Evolutionary conservation across 1,140 invertebrate species (phyloP), one percentile per base, ranked within the genome.

Genomic region (Wasmannia auropunctata): DNA sequence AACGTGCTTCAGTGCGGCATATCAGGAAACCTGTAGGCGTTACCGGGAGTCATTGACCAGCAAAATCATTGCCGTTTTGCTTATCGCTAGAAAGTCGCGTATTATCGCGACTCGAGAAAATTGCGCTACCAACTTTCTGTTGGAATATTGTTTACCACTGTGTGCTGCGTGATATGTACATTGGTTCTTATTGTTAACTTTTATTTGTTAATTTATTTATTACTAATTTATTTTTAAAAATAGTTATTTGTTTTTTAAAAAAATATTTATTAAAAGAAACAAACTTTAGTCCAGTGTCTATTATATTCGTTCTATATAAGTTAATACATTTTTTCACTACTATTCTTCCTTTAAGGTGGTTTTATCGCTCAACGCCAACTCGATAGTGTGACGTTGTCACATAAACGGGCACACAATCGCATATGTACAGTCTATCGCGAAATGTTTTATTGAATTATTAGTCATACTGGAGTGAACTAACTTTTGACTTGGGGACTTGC

Each of bases 1-100:
- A 49, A 56, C 37, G 4, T 22, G 28, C n/a, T 22, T 86, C 22
- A n/a, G n/a, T 19, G 40, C 28, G 16, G 2, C 7, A 1, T 58
- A 8, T 22, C 10, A 49, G 56, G 43, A 70, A 19, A 86, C 25
- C n/a, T 43, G 40, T 25, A 67, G 28, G 43, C 31, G 60, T 86
- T 86, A 58, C 34, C n/a, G 16, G n/a, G 28, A 74, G 76, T 76
- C 76, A 60, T 67, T 88, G 86, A 83, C 87, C 84, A 63, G 25
- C 19, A 11, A 77, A 86, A 70, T 76, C 19, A 56, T 37, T 63
- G 14, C 22, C 49, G 58, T 63, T 86, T 72, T 75, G 72, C 43
- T 89, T 89, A 86, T 88, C 88, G 67, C 16, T 72, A 67, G 58
- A 51, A 87, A 87, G 74, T 65, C 11, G 3, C 28, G 3, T n/a